Conservation (phyloP, 2,113 vertebrate genomes). For the Gyps fulvus region DNA sequence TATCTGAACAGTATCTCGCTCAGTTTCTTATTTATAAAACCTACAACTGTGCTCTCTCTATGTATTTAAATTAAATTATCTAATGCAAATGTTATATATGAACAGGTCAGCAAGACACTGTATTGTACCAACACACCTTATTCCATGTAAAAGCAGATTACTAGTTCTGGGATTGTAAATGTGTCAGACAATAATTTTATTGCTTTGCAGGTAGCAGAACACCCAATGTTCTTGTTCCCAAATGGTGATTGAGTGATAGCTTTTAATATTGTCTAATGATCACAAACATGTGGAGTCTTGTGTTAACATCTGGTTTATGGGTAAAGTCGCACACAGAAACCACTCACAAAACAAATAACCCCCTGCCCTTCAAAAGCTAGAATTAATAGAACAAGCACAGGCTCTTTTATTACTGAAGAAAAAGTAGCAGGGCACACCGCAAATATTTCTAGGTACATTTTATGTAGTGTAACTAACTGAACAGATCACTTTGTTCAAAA, state of each 20-base stretch:
- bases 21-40: conserved; percentile 2
- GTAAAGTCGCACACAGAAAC: background rate
- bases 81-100: conserved; percentile 65
- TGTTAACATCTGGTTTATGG: conserved; percentile 67
- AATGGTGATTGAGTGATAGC: conserved; percentile 49
- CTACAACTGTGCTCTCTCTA: background rate
- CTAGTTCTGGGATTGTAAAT: conserved; percentile 58
- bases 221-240: conserved; percentile 37
- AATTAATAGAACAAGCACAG: conserved; percentile 43
- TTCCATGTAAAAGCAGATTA: conserved; percentile 56
- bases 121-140: conserved; percentile 29
- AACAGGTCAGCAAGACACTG: conserved; percentile 58
- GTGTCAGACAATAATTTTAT: conserved; percentile 69
- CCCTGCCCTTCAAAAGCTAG: conserved; percentile 28
- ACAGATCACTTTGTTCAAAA: background rate
- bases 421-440: background rate
- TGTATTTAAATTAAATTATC: conserved; percentile 75
- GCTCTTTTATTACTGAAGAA: conserved; percentile 35
- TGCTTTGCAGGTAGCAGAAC: conserved; percentile 67
- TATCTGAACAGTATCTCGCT: background rate
- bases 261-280: conserved; percentile 73
- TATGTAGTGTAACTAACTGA: conserved; percentile 1
- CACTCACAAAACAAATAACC: background rate
- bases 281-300: conserved; percentile 54
- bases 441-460: conserved; percentile 24